Conservation (phyloP, 2,797 vertebrate genomes). For the Pagetopsis macropterus region DNA sequence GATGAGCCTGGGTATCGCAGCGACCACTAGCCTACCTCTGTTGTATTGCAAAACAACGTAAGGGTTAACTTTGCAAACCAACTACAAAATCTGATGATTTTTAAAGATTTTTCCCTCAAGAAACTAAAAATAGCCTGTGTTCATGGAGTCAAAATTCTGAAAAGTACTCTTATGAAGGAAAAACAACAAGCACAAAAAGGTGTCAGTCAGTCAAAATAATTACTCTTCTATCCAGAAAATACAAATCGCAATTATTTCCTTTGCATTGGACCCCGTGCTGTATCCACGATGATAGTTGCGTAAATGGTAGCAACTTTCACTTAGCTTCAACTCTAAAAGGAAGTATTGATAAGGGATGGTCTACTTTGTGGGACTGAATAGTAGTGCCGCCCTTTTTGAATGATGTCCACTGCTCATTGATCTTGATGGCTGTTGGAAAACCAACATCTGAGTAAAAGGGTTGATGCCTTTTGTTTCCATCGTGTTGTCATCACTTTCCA, state of each 20-base stretch:
- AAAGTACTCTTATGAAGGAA: neutral
- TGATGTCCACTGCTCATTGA: constrained; percentile 63
- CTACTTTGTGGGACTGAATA: constrained; percentile 35
- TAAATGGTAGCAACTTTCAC: constrained; percentile 19
- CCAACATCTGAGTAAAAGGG: constrained; percentile 18
- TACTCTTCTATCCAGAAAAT: neutral
- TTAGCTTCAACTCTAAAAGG: constrained; percentile 28
- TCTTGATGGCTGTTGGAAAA: constrained; percentile 45
- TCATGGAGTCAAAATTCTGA: constrained; percentile 4
- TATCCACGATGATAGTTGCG: constrained; percentile 20
- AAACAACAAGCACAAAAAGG: neutral
- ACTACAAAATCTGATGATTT: neutral
- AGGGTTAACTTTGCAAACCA: neutral
- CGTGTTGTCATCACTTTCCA: constrained; percentile 30
- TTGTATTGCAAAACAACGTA: constrained; percentile 1
- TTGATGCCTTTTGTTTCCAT: constrained; percentile 41
- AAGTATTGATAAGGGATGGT: constrained; percentile 52
- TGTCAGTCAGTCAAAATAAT: neutral
- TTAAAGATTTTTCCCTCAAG: neutral
- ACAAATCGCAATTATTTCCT: constrained; percentile 1
- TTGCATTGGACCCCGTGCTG: neutral
- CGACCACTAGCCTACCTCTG: constrained; percentile 4
- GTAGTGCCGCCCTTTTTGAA: constrained; percentile 59
- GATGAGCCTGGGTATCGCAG: constrained; percentile 16
- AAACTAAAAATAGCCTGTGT: neutral